Evolutionary conservation across 2,888 invertebrate species (phyloP).

Genomic region (Mythimna albipuncta): DNA sequence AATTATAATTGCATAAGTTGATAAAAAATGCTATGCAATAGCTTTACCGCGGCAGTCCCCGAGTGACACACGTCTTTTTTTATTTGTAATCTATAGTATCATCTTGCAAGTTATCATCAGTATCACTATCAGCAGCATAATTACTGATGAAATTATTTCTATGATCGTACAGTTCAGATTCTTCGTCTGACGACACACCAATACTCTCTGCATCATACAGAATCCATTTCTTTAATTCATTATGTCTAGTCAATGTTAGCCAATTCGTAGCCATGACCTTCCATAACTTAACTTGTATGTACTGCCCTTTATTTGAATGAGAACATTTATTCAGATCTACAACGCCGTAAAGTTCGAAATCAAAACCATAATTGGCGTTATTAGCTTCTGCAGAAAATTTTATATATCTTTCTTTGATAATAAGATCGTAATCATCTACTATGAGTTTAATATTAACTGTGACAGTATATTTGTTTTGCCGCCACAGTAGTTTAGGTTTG

Average conservation of each 20-base stretch:
- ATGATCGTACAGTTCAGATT: constrained; percentile 59
- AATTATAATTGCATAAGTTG: too few relatives aligned
- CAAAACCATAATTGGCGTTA: constrained; percentile 77
- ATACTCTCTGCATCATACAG: constrained; percentile 81
- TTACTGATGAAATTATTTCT: constrained; percentile 66
- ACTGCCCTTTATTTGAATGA: constrained; percentile 81
- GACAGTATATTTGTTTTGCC: constrained; percentile 75
- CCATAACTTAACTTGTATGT: constrained; percentile 77
- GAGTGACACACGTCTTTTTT: too few relatives aligned
- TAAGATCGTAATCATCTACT: constrained; percentile 77
- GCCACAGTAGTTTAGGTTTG: constrained; percentile 82
- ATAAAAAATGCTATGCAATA: too few relatives aligned
- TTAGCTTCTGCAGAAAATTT: constrained; percentile 74
- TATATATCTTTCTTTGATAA: constrained; percentile 72
- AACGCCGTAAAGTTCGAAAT: constrained; percentile 82
- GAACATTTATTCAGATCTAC: constrained; percentile 69
- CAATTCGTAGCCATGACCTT: constrained; percentile 80
- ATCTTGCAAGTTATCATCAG: constrained; percentile 70
- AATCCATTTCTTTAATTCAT: constrained; percentile 79
- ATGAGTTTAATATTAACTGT: constrained; percentile 80
- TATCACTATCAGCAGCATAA: constrained; percentile 66
- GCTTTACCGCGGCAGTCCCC: too few relatives aligned
- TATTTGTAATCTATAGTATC: constrained; percentile 37
- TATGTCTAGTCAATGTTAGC: constrained; percentile 75
- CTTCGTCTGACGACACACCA: constrained; percentile 80